phyloP scores from a whole-genome alignment of 2,888 invertebrate species.

The Globia sparganii region DNA sequence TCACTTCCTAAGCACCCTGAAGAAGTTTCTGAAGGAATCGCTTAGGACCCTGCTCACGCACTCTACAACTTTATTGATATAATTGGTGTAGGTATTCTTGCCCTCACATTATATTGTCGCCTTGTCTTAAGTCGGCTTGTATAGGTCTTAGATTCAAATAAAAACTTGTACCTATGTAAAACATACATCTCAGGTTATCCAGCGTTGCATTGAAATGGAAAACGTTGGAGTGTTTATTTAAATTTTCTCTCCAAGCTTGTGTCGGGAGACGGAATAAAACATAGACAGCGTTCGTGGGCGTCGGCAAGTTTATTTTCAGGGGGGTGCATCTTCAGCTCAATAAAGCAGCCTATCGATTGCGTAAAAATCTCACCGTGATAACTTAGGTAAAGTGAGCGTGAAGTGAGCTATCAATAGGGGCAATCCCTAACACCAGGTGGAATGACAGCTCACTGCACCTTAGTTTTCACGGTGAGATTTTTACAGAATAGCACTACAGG shows the following conservation, averaged over 20 bases:
- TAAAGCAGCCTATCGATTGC: too few relatives aligned
- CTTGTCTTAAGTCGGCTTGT: background rate
- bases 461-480: too few relatives aligned
- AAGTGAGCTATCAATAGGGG: too few relatives aligned
- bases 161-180: background rate
- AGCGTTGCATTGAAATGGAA: constrained; percentile 37
- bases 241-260: constrained; percentile 19
- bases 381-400: too few relatives aligned
- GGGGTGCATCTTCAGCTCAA: too few relatives aligned
- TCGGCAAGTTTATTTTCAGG: too few relatives aligned
- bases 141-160: constrained; percentile 11
- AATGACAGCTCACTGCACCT: too few relatives aligned
- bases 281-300: background rate
- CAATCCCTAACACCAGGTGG: too few relatives aligned
- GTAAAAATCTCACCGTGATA: too few relatives aligned
- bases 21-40: background rate
- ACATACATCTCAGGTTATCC: background rate
- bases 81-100: too few relatives aligned
- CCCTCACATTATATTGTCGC: background rate
- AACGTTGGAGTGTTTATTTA: constrained; percentile 42
- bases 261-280: constrained; percentile 41
- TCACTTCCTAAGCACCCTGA: background rate
- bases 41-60: background rate
- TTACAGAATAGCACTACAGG: too few relatives aligned
- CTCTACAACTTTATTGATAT: background rate